Evolutionary conservation across 2,113 vertebrate species (phyloP).

Genomic region (Chelonoidis abingdonii): DNA sequence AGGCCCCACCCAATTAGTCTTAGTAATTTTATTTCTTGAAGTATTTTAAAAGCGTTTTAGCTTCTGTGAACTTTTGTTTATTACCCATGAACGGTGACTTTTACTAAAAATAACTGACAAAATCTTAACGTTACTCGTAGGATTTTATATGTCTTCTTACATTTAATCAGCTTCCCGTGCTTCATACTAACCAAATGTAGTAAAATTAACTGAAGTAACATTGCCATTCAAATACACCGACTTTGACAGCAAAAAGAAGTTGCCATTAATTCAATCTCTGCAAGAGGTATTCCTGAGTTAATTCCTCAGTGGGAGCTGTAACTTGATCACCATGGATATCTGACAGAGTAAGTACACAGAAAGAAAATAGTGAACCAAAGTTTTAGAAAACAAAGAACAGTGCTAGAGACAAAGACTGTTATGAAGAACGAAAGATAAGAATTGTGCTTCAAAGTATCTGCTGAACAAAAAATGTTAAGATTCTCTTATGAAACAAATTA

Average conservation of each 20-base stretch:
- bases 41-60: too few relatives aligned
- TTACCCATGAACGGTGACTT: too few relatives aligned
- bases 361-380: not conserved
- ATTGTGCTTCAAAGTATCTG: not conserved
- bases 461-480: not conserved
- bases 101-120: too few relatives aligned
- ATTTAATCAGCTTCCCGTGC: conserved; percentile 41
- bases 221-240: not conserved
- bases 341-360: not conserved
- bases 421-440: not conserved
- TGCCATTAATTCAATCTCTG: not conserved
- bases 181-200: conserved; percentile 3
- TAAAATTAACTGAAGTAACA: not conserved
- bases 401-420: not conserved
- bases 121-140: not conserved
- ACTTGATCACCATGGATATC: not conserved
- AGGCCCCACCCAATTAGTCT: too few relatives aligned
- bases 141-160: conserved; percentile 25
- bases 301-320: not conserved
- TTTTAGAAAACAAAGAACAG: not conserved
- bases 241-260: conserved; percentile 25
- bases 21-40: too few relatives aligned
- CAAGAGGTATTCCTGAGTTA: not conserved
- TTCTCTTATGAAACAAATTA: not conserved
- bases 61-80: too few relatives aligned